Percentiles rank a stretch among this genome's conserved stretches.
These are phyloP conservation scores for Acomys russatus DNA, from an alignment of 2,797 vertebrate species.

Conservation along the genomic window DNA sequence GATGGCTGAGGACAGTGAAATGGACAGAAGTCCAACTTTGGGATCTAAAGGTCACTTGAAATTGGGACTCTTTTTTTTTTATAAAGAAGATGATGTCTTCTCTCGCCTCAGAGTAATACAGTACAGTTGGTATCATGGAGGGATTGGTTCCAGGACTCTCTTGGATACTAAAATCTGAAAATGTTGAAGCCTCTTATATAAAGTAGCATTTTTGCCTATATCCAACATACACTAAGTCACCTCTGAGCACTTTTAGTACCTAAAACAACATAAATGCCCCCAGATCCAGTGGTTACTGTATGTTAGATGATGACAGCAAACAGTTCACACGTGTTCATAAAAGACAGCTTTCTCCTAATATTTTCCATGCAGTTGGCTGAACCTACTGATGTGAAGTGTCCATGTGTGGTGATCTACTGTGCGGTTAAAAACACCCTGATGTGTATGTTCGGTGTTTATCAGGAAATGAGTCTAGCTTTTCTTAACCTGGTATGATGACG, in stretches of 20 bases:
- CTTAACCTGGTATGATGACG: neutral
- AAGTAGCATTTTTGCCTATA: neutral
- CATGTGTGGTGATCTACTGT: neutral
- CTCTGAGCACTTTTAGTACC: neutral
- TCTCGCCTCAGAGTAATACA: neutral
- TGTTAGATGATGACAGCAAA: neutral
- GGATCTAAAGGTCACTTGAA: neutral
- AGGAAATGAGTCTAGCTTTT: slow-evolving; percentile 19
- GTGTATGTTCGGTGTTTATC: neutral
- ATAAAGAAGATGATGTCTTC: neutral
- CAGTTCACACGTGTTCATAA: neutral
- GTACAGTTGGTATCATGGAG: neutral
- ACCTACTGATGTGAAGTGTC: neutral
- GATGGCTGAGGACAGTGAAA: neutral
- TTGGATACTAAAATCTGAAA: neutral
- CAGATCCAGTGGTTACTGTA: neutral
- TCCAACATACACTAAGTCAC: neutral
- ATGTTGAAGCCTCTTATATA: neutral
- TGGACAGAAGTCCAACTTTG: neutral
- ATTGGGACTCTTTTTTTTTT: neutral
- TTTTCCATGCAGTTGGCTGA: neutral
- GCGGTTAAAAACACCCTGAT: neutral
- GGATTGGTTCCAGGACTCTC: neutral
- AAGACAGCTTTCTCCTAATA: neutral
- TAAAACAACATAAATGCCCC: neutral